Evolutionary conservation across 2,113 vertebrate genomes (phyloP), one percentile per base, ranked within the genome.

Genomic region (Carlito syrichta): DNA sequence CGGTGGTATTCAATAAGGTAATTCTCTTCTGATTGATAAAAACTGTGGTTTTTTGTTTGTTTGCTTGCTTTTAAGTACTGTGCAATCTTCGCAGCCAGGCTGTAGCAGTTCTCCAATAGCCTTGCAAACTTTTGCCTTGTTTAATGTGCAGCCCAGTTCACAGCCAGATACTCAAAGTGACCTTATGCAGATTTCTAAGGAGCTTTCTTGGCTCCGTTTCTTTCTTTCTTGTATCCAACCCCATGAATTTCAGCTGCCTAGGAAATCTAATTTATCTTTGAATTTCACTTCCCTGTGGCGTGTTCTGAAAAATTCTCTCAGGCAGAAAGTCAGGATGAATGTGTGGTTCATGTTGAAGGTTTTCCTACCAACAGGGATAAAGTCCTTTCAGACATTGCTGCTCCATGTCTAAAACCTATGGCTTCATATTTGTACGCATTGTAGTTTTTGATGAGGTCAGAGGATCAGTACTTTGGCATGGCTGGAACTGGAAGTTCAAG

Each of bases 271-370:
- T 63, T 12, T 45, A 20, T 27, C 10, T 4, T 62, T 25, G n/a
- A 14, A 10, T 20, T 35, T 6, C 10, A 40, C 8, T n/a, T 52
- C 6, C 16, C 9, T 40, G 58, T 3, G 30, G 1, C 8, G 30
- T 52, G 6, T 56, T 56, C 3, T 45, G n/a, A 14, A 43, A 22
- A n/a, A 19, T 11, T n/a, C 6, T 27, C 9, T 73, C 2, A 1
- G 6, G 35, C 40, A 27, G 62, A 32, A 74, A 50, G 22, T 20
- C 6, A 40, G 12, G 22, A 2, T 56, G 5, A 78, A 38, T 3
- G 9, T 6, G 6, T 23, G 40, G 40, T 4, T 5, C 8, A 35
- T 7, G 9, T 2, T 22, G 38, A 25, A 9, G 35, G 8, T 7
- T 90, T 78, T 43, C 43, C 2, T 19, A 10, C 1, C 81, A 10